These are phyloP conservation scores for Zoanthus solanderi DNA, from an alignment of 92 coral and sea anemone species.

Conservation along the genomic window DNA sequence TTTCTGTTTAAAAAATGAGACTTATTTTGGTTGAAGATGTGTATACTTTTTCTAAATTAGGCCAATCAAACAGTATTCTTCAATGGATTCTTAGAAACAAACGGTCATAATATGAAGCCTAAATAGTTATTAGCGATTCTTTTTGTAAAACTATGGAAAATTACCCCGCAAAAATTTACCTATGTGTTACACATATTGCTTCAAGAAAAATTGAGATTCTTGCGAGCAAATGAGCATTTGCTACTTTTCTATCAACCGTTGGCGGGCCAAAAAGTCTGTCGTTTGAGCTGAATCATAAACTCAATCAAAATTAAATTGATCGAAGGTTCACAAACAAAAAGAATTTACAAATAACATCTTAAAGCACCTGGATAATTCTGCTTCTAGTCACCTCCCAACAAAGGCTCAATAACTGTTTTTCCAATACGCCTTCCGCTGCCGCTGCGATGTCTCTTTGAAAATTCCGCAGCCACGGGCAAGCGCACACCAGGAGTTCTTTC, in stretches of 20 bases:
- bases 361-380: constrained; percentile 40
- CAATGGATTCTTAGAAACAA: background rate
- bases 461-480: constrained; percentile 46
- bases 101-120: background rate
- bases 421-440: constrained; percentile 19
- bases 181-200: constrained; percentile 1
- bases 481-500: background rate
- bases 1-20: too few species aligned
- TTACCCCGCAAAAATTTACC: background rate
- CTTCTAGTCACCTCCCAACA: constrained; percentile 26
- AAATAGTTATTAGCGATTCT: background rate
- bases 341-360: constrained; percentile 33
- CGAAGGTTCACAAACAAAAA: constrained; percentile 41
- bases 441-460: constrained; percentile 42
- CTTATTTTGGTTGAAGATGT: background rate
- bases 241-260: constrained; percentile 27
- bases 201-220: constrained; percentile 6
- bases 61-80: constrained; percentile 4
- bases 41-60: background rate
- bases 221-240: constrained; percentile 1
- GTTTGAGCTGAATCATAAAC: constrained; percentile 21
- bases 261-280: constrained; percentile 1
- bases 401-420: constrained; percentile 28
- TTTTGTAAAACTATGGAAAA: background rate
- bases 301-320: constrained; percentile 46